A percentile compares a stretch with the other conserved stretches of the same genome.
Evolutionary conservation across 1,140 invertebrate genomes (phyloP).

Genomic region (Drosophila kikkawai): DNA sequence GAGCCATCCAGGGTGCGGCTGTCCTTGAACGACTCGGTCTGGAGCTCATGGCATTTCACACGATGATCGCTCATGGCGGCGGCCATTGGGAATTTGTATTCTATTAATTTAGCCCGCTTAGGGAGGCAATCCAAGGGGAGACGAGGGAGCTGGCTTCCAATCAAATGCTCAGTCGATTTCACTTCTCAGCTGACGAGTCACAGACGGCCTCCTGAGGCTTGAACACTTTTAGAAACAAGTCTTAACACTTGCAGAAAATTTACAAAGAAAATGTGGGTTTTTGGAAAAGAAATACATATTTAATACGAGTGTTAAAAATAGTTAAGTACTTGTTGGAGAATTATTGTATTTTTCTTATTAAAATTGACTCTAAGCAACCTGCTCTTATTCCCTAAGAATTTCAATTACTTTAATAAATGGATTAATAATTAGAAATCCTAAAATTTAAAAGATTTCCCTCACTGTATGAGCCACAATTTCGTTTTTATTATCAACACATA

Average conservation of each 20-base stretch:
- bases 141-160: conserved; percentile 18
- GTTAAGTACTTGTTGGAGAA: neutral
- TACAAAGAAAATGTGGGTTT: neutral
- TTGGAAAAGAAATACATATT: neutral
- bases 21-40: neutral
- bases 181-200: neutral
- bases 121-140: conserved; percentile 15
- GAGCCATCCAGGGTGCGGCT: conserved; percentile 26
- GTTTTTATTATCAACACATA: conserved; percentile 72
- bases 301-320: neutral
- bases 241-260: too few species aligned
- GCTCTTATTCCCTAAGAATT: too few species aligned
- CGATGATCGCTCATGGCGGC: conserved; percentile 31
- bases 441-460: neutral
- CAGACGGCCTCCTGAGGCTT: neutral
- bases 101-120: conserved; percentile 43
- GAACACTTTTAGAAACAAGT: neutral
- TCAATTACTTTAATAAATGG: too few species aligned
- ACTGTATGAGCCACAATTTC: conserved; percentile 57
- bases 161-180: conserved; percentile 8
- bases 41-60: neutral
- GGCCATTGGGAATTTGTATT: conserved; percentile 63
- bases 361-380: too few species aligned
- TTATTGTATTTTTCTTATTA: too few species aligned
- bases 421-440: neutral